Evolutionary conservation across 2,888 invertebrate species (phyloP), one percentile per base, ranked within the genome.

Genomic region (Linyphia triangularis): DNA sequence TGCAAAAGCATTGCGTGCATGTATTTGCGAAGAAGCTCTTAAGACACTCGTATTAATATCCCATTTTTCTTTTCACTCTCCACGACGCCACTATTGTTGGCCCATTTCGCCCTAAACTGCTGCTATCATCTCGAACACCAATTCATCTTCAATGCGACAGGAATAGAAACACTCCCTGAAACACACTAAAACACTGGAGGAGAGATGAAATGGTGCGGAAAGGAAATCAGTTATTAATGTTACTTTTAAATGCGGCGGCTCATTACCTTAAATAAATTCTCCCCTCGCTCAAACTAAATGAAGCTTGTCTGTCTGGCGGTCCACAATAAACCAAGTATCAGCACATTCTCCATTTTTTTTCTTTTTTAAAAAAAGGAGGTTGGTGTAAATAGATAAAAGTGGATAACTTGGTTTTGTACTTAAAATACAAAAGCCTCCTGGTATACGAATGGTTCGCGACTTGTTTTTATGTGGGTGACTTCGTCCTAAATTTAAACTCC

Each of bases 381-480:
- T n/a, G n/a, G 51, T 9, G 13, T 13, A 51, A n/a, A n/a, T 51
- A 51, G n/a, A 51, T n/a, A 51, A 51, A n/a, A 51, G 16, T n/a
- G 5, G n/a, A n/a, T 1, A n/a, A 5, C 16, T 16, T 51, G 13
- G 0, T 51, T 51, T 51, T 51, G 9, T n/a, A 51, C 51, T 51
- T 16, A 16, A 43, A 43, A 43, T 43, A 43, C 9, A 43, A 43
- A 16, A 16, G 43, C 3, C 16, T 3, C 9, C 51, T 10, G 3
- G 51, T 51, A 51, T n/a, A n/a, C 51, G 5, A 16, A 16, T 51
- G 51, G 51, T 13, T 43, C 43, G 13, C 16, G 75, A n/a, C n/a
- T n/a, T n/a, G n/a, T n/a, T n/a, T n/a, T n/a, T n/a, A n/a, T 69
- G 77, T 75, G 77, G 84, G 77, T 85, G 84, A 77, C 75, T 51